Conservation (phyloP, 2,797 vertebrate species). For the Argentina silus region DNA sequence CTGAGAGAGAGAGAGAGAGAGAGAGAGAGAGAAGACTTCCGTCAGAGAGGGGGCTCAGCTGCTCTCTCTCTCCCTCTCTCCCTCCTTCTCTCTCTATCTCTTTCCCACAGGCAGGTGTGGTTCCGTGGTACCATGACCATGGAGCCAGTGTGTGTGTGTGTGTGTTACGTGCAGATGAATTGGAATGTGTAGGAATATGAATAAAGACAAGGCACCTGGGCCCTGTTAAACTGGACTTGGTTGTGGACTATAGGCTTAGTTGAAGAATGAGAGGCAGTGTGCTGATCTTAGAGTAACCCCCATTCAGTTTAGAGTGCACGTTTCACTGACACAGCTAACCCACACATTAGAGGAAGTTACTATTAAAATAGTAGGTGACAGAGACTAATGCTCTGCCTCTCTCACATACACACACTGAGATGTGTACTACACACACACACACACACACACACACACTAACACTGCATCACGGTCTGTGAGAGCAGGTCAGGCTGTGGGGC, state of each 20-base stretch:
- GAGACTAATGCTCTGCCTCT: slow-evolving; percentile 43
- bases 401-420: slow-evolving; percentile 12
- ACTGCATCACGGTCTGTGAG: slow-evolving; percentile 13
- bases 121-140: background rate
- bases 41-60: slow-evolving; percentile 33
- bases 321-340: slow-evolving; percentile 28
- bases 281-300: slow-evolving; percentile 12
- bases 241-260: no score
- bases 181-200: no score
- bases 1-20: slow-evolving; percentile 33
- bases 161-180: no score
- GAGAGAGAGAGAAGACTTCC: slow-evolving; percentile 13
- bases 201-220: no score
- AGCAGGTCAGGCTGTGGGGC: slow-evolving; percentile 19
- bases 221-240: no score
- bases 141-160: background rate
- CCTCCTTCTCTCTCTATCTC: background rate
- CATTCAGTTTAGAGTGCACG: background rate
- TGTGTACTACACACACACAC: background rate
- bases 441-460: background rate
- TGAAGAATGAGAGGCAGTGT: no score
- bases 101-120: slow-evolving; percentile 19
- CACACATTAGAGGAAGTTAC: slow-evolving; percentile 27
- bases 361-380: slow-evolving; percentile 16
- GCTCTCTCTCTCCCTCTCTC: background rate